phyloP scores from a whole-genome alignment of 2,113 vertebrate genomes.

The Tetrax tetrax region DNA sequence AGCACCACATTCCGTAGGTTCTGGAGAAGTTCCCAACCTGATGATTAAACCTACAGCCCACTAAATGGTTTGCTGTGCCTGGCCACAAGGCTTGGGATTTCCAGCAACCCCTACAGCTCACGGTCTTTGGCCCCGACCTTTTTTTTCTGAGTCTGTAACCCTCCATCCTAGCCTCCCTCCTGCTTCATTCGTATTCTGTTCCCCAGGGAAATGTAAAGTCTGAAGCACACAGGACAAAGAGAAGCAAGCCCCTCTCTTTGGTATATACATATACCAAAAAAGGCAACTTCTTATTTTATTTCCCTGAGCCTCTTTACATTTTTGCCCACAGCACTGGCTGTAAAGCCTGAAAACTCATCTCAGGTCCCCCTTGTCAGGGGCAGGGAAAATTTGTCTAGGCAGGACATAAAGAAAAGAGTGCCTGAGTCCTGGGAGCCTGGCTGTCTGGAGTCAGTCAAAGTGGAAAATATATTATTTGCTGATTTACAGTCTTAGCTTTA shows the following conservation, averaged over 20 bases:
- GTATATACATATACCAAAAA: neutral
- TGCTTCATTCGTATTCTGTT: neutral
- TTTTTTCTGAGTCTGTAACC: neutral
- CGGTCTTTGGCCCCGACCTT: constrained; percentile 8
- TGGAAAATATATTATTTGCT: neutral
- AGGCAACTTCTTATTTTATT: neutral
- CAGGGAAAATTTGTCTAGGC: neutral
- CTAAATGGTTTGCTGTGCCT: neutral
- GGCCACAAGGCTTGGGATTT: neutral
- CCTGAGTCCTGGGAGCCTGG: neutral
- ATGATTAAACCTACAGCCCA: neutral
- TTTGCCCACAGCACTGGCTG: neutral
- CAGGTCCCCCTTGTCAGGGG: neutral
- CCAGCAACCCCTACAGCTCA: neutral
- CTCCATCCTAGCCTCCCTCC: neutral
- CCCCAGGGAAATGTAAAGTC: neutral
- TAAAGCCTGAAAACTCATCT: neutral
- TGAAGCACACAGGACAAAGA: constrained; percentile 2
- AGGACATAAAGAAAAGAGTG: neutral
- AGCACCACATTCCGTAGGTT: neutral
- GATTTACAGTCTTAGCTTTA: neutral
- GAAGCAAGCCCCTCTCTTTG: neutral
- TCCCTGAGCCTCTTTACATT: neutral
- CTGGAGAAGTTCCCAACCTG: neutral
- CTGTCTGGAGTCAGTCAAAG: neutral